These are phyloP conservation scores for Cephus pulcher DNA, from an alignment of 2,888 invertebrate species.

Conservation along the genomic window DNA sequence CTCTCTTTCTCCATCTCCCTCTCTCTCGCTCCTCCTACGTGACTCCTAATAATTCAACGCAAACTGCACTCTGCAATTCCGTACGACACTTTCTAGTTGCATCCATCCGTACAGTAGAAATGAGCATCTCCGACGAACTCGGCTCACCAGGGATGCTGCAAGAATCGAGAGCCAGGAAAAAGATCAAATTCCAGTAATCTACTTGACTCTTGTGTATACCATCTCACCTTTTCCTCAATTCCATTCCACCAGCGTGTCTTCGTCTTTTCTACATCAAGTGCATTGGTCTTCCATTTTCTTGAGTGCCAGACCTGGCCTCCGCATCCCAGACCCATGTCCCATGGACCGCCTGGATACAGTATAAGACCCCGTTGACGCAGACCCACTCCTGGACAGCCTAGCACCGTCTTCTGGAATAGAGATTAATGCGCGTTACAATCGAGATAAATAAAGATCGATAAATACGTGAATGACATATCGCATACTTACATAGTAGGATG, in stretches of 20 bases:
- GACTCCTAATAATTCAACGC: constrained; percentile 52
- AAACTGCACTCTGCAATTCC: neutral
- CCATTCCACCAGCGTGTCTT: neutral
- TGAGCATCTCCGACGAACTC: neutral
- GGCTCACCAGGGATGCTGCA: neutral
- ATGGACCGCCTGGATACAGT: neutral
- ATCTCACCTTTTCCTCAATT: neutral
- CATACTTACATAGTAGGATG: neutral
- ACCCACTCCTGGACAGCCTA: too few relatives aligned
- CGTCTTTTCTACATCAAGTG: constrained; percentile 20
- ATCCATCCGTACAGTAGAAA: neutral
- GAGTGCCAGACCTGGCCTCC: constrained; percentile 22
- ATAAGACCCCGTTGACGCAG: neutral
- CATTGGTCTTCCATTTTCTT: constrained; percentile 42
- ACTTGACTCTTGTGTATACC: neutral
- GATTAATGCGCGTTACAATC: neutral
- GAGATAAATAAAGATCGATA: neutral
- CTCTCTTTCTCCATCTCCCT: constrained; percentile 20
- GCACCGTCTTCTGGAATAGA: too few relatives aligned
- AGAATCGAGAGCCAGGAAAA: neutral
- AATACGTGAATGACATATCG: neutral
- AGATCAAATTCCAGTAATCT: neutral
- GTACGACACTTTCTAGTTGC: neutral
- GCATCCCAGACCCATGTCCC: neutral
- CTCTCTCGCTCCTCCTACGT: constrained; percentile 36